Conservation (phyloP, 1,140 invertebrate species). For the Eupristina koningsbergeri region DNA sequence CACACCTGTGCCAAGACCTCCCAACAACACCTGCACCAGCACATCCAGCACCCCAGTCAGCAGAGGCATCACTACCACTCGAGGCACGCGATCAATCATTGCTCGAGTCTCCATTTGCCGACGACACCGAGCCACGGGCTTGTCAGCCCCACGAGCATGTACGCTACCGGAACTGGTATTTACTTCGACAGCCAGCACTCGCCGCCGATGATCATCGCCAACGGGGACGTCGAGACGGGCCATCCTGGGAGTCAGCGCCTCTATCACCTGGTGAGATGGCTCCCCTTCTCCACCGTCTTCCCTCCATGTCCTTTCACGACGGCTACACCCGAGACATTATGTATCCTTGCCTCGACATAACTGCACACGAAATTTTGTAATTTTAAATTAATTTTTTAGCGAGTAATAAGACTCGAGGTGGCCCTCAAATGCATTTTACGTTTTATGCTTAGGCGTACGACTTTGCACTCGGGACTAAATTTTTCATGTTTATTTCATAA, state of each 20-base stretch:
- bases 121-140: conserved; percentile 65
- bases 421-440: no score
- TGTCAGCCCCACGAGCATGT: conserved; percentile 66
- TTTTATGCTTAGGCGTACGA: no score
- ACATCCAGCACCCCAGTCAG: conserved; percentile 55
- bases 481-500: not conserved
- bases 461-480: no score
- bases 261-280: conserved; percentile 80
- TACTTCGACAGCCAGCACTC: conserved; percentile 77
- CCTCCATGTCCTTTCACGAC: no score
- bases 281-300: not conserved
- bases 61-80: conserved; percentile 62
- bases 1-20: conserved; percentile 79
- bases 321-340: no score
- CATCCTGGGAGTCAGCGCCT: conserved; percentile 78
- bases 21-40: conserved; percentile 63
- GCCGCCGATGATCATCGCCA: conserved; percentile 82
- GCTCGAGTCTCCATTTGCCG: conserved; percentile 66
- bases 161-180: conserved; percentile 70
- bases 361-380: no score
- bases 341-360: no score
- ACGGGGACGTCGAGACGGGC: conserved; percentile 82
- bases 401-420: no score
- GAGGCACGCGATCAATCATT: conserved; percentile 64
- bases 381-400: no score